A percentile compares a stretch with the other conserved stretches of the same genome.
Conservation (phyloP, 1,140 invertebrate genomes). For the Pentalonia nigronervosa region DNA sequence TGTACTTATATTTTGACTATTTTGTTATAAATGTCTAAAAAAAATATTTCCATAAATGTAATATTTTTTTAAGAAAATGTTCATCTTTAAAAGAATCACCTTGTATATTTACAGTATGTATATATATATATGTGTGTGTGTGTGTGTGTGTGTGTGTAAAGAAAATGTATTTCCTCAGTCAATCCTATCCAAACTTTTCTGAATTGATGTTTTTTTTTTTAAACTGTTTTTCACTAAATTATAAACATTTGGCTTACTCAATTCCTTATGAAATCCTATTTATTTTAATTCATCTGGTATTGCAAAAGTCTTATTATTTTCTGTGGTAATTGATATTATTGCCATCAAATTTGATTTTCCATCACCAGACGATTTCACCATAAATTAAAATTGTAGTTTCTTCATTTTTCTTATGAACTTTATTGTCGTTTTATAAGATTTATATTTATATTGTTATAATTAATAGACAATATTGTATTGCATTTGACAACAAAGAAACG, state of each 20-base stretch:
- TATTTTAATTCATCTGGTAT: slow-evolving; percentile 39
- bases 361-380: background rate
- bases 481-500: no score
- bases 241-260: background rate
- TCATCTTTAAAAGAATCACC: no score
- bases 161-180: slow-evolving; percentile 13
- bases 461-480: no score
- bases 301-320: background rate
- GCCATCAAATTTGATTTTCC: slow-evolving; percentile 43
- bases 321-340: slow-evolving; percentile 13
- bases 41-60: no score
- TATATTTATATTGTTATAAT: no score
- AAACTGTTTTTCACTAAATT: slow-evolving; percentile 35
- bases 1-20: no score
- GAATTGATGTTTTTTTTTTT: slow-evolving; percentile 34
- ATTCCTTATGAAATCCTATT: slow-evolving; percentile 31
- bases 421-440: no score
- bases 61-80: no score
- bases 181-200: background rate
- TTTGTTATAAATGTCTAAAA: no score
- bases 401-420: background rate
- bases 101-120: no score
- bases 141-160: no score
- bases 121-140: no score
- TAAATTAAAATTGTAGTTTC: slow-evolving; percentile 40